Conservation (phyloP, 2,113 vertebrate genomes). For the Chaetodon trifascialis region DNA sequence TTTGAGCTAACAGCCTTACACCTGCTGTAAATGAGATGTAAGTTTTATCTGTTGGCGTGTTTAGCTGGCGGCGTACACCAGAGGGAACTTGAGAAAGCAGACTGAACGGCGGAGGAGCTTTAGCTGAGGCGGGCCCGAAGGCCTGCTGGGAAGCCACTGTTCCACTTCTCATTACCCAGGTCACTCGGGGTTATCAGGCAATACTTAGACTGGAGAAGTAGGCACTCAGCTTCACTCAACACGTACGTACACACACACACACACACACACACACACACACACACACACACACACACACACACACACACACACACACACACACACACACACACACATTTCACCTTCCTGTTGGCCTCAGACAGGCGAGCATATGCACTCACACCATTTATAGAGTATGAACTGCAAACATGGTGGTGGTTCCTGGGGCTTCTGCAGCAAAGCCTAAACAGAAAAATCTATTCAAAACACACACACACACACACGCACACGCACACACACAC, state of each 20-base stretch:
- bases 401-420: slow-evolving; percentile 64
- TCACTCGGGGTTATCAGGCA: slow-evolving; percentile 76
- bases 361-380: slow-evolving; percentile 34
- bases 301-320: slow-evolving; percentile 54
- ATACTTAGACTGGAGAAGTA: slow-evolving; percentile 66
- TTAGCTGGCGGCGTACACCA: slow-evolving; percentile 44
- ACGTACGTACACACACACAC: slow-evolving; percentile 53
- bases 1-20: slow-evolving; percentile 14
- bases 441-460: slow-evolving; percentile 61
- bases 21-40: slow-evolving; percentile 54
- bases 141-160: slow-evolving; percentile 69
- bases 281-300: slow-evolving; percentile 46
- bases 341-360: slow-evolving; percentile 52
- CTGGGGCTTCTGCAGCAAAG: slow-evolving; percentile 55
- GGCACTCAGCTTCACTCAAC: slow-evolving; percentile 74
- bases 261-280: slow-evolving; percentile 51
- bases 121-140: slow-evolving; percentile 52
- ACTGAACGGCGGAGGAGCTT: slow-evolving; percentile 29
- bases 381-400: slow-evolving; percentile 66
- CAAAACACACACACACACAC: slow-evolving; percentile 27
- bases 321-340: slow-evolving; percentile 33
- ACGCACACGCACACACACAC: slow-evolving; percentile 28
- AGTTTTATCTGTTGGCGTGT: slow-evolving; percentile 54
- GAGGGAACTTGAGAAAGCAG: slow-evolving; percentile 50
- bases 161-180: slow-evolving; percentile 76